Evolutionary conservation across 2,797 vertebrate genomes (phyloP).

Genomic region (Pterois miles): DNA sequence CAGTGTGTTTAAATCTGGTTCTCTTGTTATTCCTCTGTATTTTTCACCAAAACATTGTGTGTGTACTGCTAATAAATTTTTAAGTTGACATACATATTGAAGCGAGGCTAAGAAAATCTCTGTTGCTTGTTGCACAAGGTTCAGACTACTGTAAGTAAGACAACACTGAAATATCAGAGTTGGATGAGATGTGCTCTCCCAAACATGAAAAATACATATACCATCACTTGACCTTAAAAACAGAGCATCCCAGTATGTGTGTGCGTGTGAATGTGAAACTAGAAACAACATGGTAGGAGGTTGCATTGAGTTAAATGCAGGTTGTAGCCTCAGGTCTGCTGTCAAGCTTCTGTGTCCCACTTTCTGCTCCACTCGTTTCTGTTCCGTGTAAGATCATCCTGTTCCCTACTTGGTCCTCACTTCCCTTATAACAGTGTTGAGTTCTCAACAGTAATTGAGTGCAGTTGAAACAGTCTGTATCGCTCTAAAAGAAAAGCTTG

Average conservation of each 20-base stretch:
- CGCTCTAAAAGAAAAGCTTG: conserved; percentile 16
- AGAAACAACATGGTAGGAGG: conserved; percentile 30
- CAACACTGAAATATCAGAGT: conserved; percentile 3
- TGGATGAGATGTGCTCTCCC: conserved; percentile 6
- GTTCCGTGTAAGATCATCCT: conserved; percentile 56
- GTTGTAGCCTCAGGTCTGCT: conserved; percentile 64
- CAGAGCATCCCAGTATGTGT: neutral
- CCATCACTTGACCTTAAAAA: conserved; percentile 50
- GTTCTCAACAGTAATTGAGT: conserved; percentile 54
- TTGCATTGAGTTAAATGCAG: conserved; percentile 58
- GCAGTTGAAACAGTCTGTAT: conserved; percentile 51
- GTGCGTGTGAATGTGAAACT: conserved; percentile 7
- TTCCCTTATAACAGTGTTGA: conserved; percentile 38
- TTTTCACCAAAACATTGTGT: neutral
- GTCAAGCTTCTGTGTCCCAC: conserved; percentile 38
- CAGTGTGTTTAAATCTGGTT: neutral
- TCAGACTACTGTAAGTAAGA: neutral
- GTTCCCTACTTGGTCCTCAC: conserved; percentile 47
- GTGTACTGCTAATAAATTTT: neutral
- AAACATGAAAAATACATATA: conserved; percentile 13
- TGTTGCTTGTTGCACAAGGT: neutral
- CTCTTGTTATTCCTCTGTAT: neutral
- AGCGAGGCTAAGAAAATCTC: neutral
- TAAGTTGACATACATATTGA: neutral
- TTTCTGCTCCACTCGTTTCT: conserved; percentile 52